Evolutionary conservation across 1,140 invertebrate species (phyloP).

Genomic region (Ectropis grisescens): DNA sequence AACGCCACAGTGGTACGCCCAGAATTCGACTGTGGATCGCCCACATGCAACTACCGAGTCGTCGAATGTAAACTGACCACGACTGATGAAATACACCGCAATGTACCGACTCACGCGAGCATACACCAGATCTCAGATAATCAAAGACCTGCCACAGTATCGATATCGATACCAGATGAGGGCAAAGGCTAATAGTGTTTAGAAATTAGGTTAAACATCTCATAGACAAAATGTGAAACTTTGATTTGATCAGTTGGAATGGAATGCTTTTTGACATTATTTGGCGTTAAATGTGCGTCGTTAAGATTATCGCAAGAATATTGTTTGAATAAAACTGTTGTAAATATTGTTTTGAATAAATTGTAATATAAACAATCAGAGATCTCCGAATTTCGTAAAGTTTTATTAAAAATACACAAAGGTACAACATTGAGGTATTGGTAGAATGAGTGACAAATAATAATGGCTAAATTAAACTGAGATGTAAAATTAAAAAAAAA

Average conservation of each 20-base stretch:
- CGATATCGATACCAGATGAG: constrained; percentile 70
- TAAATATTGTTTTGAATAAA: no score
- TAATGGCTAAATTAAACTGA: no score
- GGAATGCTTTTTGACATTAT: constrained; percentile 9
- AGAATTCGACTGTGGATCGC: constrained; percentile 52
- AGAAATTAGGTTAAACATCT: constrained; percentile 3
- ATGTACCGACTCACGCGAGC: constrained; percentile 23
- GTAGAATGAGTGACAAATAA: no score
- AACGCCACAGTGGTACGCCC: constrained; percentile 37
- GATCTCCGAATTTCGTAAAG: no score
- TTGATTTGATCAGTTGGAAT: no score
- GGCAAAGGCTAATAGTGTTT: constrained; percentile 59
- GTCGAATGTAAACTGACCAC: constrained; percentile 66
- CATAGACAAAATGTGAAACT: constrained; percentile 8
- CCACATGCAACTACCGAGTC: constrained; percentile 53
- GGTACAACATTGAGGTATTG: no score
- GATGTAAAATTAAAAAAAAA: no score
- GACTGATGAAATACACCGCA: constrained; percentile 48
- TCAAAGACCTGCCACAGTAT: constrained; percentile 63
- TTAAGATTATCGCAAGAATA: no score
- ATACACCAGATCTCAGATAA: constrained; percentile 24
- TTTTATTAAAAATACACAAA: no score
- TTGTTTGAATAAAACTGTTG: no score
- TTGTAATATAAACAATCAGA: no score
- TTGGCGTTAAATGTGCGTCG: constrained; percentile 9